phyloP scores from a whole-genome alignment of 2,888 invertebrate genomes.

The Acanthococcus lagerstroemiae region DNA sequence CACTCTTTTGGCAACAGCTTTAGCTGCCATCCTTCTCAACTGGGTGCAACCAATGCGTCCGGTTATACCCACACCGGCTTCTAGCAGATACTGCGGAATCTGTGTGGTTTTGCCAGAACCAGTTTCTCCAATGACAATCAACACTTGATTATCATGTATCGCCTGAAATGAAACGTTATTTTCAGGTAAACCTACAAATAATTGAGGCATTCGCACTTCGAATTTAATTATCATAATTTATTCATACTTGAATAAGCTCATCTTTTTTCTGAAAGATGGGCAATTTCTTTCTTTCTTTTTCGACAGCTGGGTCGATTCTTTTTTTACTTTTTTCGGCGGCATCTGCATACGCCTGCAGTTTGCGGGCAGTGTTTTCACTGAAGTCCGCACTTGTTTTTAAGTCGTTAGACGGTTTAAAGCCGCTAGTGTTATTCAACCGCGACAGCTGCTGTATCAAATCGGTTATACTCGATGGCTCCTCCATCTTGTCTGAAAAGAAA shows the following conservation, averaged over 20 bases:
- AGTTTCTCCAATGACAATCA: constrained; percentile 17
- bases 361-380: too few species aligned
- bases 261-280: constrained; percentile 7
- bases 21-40: constrained; percentile 15
- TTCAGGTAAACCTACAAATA: too few species aligned
- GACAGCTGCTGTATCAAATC: too few species aligned
- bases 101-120: constrained; percentile 19
- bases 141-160: neutral
- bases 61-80: neutral
- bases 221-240: too few species aligned
- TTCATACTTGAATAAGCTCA: constrained; percentile 17
- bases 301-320: neutral
- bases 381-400: too few species aligned
- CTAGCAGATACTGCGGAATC: constrained; percentile 4
- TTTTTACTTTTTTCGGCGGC: neutral
- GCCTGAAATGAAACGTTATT: too few species aligned
- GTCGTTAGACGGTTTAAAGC: too few species aligned
- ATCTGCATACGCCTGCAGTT: too few species aligned
- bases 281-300: neutral
- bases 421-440: too few species aligned
- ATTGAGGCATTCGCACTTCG: neutral
- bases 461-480: too few species aligned
- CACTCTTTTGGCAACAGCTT: constrained; percentile 20
- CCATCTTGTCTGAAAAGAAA: too few species aligned
- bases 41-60: constrained; percentile 20